phyloP scores from a whole-genome alignment of 2,113 vertebrate species.

The Tor tambroides region DNA sequence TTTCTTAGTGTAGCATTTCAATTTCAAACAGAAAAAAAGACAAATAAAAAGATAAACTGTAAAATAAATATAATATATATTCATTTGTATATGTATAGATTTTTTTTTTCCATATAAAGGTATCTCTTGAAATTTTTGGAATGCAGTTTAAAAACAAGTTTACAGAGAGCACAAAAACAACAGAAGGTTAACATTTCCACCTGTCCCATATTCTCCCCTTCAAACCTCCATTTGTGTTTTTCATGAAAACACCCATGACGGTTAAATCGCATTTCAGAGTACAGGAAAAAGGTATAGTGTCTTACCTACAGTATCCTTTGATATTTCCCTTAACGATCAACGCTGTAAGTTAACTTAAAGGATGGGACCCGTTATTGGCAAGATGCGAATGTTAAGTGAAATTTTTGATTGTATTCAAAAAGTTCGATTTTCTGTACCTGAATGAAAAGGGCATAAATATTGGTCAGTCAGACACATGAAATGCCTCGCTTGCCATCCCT shows the following conservation, averaged over 20 bases:
- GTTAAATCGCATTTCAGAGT: background rate
- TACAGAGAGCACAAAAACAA: slow-evolving; percentile 64
- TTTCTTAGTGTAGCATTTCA: slow-evolving; percentile 63
- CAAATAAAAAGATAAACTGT: slow-evolving; percentile 66
- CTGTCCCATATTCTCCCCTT: slow-evolving; percentile 68
- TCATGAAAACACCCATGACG: background rate
- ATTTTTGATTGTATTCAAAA: slow-evolving; percentile 21
- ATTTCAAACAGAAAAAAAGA: slow-evolving; percentile 61
- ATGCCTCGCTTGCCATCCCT: slow-evolving; percentile 49
- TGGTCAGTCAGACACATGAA: slow-evolving; percentile 74
- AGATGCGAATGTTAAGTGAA: slow-evolving; percentile 2
- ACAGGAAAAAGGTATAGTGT: background rate
- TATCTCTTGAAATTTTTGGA: slow-evolving; percentile 67
- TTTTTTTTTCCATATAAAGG: slow-evolving; percentile 64
- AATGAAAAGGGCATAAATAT: slow-evolving; percentile 72
- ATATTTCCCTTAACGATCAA: slow-evolving; percentile 21
- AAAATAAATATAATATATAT: slow-evolving; percentile 51
- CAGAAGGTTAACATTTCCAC: slow-evolving; percentile 73
- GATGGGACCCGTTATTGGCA: slow-evolving; percentile 10
- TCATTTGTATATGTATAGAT: slow-evolving; percentile 63
- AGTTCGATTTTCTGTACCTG: slow-evolving; percentile 57
- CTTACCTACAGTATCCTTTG: slow-evolving; percentile 10
- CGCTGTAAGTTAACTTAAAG: background rate
- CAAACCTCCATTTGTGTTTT: slow-evolving; percentile 46
- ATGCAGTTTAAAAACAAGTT: slow-evolving; percentile 62